Base-by-base conservation (phyloP, 2,888 invertebrate genomes). In the Drosophila acutilabella region DNA sequence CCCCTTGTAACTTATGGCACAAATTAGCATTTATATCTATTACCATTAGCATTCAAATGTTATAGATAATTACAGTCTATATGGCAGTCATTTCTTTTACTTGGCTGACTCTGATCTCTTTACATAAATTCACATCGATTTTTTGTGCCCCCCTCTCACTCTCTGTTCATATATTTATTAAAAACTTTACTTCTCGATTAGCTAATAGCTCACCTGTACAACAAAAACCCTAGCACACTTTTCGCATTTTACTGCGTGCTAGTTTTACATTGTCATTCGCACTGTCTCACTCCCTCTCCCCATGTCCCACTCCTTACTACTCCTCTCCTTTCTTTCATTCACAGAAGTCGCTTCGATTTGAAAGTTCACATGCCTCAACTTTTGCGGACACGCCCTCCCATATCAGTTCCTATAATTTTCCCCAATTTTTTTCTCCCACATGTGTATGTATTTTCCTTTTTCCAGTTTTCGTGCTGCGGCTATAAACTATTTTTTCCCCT, bases 351-450 rank as follows among this genome's bases (percentile, higher is more conserved):
- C 40, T 47, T 14, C 18, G 47, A 62, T 42, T 56, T 70, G 60
- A 61, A 71, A 66, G 64, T 70, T 70, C 50, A 51, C 72, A 73
- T 75, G 40, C 51, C 50, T 59, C 56, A 75, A 80, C 68, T 67
- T 71, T 62, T 48, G 61, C 64, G 51, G 56, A 77, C 62, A 64
- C 69, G 59, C 64, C 64, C 61, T 62, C 65, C 74, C 47, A 66
- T 73, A 81, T 79, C 59, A 71, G 44, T 53, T 67, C 26, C 52
- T 80, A 86, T 79, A 87, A 81, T 78, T 86, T 79, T 48, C 48
- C 45, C 54, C 64, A 64, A 60, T 64, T 71, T 62, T 66, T 36
- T 62, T 66, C 26, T 33, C 13, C 6, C 10, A 36, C 36, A 36
- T 36, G 11, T 33, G 13, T 14, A 16, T 36, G 13, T 36, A 13